Percentiles rank a stretch among this genome's conserved stretches.
Evolutionary conservation across 23 tunicate species (phyloP).

Genomic region (Diplosoma virens): DNA sequence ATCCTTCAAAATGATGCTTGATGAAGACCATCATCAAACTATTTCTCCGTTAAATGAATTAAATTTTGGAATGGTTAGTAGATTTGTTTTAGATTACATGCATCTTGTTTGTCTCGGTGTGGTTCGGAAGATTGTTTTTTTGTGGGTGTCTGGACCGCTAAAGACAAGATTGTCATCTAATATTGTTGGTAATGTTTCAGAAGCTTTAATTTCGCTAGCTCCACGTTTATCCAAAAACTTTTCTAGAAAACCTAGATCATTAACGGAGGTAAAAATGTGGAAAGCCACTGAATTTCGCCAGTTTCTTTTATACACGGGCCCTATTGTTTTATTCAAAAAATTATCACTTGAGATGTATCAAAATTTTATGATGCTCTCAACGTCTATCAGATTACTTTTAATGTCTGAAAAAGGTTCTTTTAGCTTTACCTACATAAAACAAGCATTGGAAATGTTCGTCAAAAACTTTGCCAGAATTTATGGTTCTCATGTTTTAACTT

Average conservation of each 20-base stretch:
- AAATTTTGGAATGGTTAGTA: constrained; percentile 24
- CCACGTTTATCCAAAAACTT: constrained; percentile 13
- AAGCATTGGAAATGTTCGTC: constrained; percentile 16
- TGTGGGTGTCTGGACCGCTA: constrained; percentile 36
- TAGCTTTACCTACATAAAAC: neutral
- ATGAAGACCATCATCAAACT: constrained; percentile 33
- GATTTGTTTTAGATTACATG: constrained; percentile 39
- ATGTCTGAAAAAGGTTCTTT: neutral
- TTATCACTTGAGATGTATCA: neutral
- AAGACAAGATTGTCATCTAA: constrained; percentile 2
- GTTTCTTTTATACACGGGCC: constrained; percentile 46
- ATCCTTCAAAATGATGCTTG: neutral
- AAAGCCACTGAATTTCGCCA: constrained; percentile 55
- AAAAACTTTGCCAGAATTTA: constrained; percentile 17
- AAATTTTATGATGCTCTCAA: constrained; percentile 32
- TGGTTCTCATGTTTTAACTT: constrained; percentile 27
- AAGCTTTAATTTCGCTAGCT: neutral
- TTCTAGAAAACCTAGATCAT: constrained; percentile 36
- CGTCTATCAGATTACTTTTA: neutral
- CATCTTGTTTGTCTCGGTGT: constrained; percentile 54
- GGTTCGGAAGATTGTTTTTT: constrained; percentile 23
- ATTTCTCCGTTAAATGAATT: constrained; percentile 25
- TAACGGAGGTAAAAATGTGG: constrained; percentile 39
- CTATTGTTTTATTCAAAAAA: constrained; percentile 17
- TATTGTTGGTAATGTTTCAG: neutral